These are phyloP conservation scores for Drosophila parabipectinata DNA, from an alignment of 1,140 invertebrate species.

Conservation along the genomic window DNA sequence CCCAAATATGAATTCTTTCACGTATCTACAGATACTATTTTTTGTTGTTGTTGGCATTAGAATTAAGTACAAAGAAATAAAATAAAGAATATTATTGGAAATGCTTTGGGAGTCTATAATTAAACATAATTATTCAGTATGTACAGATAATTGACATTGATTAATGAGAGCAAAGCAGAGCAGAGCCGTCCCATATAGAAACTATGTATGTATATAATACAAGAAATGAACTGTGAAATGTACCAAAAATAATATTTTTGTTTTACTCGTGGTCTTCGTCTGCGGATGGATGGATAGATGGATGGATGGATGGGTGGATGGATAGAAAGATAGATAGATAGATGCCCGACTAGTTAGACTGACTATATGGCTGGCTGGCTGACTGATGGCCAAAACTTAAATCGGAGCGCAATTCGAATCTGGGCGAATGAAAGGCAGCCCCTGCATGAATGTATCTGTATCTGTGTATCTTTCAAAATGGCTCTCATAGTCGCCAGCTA, in stretches of 20 bases:
- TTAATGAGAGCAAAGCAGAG: slow-evolving; percentile 77
- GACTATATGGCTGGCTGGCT: slow-evolving; percentile 17
- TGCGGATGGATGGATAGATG: slow-evolving; percentile 53
- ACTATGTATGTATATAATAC: slow-evolving; percentile 76
- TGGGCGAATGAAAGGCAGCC: slow-evolving; percentile 34
- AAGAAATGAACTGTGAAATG: slow-evolving; percentile 56
- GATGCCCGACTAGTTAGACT: slow-evolving; percentile 29
- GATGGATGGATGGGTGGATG: slow-evolving; percentile 32
- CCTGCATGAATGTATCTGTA: slow-evolving; percentile 37
- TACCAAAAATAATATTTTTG: slow-evolving; percentile 76
- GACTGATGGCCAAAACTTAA: slow-evolving; percentile 51
- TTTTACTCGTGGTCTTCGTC: slow-evolving; percentile 57
- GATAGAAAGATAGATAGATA: slow-evolving; percentile 31
- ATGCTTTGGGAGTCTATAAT: slow-evolving; percentile 76
- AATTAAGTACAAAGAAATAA: slow-evolving; percentile 37
- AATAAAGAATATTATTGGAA: slow-evolving; percentile 71
- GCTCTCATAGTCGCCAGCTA: slow-evolving; percentile 51
- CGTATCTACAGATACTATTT: not conserved
- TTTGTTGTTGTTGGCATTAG: slow-evolving; percentile 11
- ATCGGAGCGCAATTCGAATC: slow-evolving; percentile 28
- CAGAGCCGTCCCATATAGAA: slow-evolving; percentile 52
- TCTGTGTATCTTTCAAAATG: slow-evolving; percentile 55
- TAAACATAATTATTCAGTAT: slow-evolving; percentile 83
- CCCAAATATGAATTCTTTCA: slow-evolving; percentile 21
- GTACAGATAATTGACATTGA: slow-evolving; percentile 84